Evolutionary conservation across 2,113 vertebrate species (phyloP), one percentile per base, ranked within the genome.

Genomic region (Bolborhynchus lineola): DNA sequence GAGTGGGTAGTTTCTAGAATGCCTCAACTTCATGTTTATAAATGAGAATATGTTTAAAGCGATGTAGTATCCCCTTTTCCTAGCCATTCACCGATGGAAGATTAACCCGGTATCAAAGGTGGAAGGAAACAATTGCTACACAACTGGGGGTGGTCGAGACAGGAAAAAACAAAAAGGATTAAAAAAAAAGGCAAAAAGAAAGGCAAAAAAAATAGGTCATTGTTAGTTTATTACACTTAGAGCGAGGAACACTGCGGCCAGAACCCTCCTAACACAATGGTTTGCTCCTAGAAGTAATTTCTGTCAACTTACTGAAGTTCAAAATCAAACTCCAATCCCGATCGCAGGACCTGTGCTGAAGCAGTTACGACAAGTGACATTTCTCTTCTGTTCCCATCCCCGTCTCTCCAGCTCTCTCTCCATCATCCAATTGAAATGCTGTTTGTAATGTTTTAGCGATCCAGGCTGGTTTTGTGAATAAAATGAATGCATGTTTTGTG

Each of bases 401-500:
- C 41, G 69, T 89, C 83, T 96, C 94, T 97, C 91, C 87, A 93
- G 97, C 97, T 96, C 97, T 97, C 97, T 98, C 98, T 98, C 97
- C 98, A 99, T 98, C 98, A 98, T 98, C 98, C 98, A 96, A 99
- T 98, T 98, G 98, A 98, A 98, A 98, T 99, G 98, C 99, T 99
- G 99, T 99, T 99, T 99, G 99, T 99, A 99, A 99, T 99, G 98
- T 99, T 99, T 99, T 99, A 99, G 99, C 98, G 97, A 98, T 99
- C 98, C 99, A 98, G 98, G 99, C 99, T 99, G 99, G 99, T 99
- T 97, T 99, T 99, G 99, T 99, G 99, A 99, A 99, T 99, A 99
- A 99, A 99, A 99, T 98, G 98, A 99, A 99, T 99, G 99, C 99
- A 99, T 99, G 99, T 99, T 98, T 99, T 97, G 99, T 99, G 99